These are phyloP conservation scores for Oophaga pumilio DNA, from an alignment of 2,113 vertebrate genomes.

Conservation along the genomic window DNA sequence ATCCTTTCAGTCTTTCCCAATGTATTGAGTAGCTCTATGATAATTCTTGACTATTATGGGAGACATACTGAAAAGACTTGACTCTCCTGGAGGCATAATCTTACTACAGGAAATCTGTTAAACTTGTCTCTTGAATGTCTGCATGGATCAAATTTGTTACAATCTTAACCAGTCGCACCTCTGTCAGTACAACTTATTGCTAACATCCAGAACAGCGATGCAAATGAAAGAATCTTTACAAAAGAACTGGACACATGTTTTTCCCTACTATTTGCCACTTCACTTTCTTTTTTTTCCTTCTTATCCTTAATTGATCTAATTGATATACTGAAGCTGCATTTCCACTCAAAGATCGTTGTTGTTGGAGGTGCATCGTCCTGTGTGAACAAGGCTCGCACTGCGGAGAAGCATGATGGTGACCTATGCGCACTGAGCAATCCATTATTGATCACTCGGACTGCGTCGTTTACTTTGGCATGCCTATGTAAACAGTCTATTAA, in stretches of 20 bases:
- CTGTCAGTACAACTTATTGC: constrained; percentile 66
- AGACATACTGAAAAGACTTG: constrained; percentile 80
- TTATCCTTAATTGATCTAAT: constrained; percentile 10
- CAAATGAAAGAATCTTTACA: constrained; percentile 64
- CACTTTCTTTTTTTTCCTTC: not conserved
- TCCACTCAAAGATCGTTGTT: too few relatives aligned
- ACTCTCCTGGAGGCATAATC: constrained; percentile 76
- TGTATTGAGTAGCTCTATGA: constrained; percentile 66
- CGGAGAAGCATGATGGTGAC: too few relatives aligned
- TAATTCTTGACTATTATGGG: constrained; percentile 83
- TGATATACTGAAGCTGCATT: not conserved
- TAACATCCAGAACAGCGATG: constrained; percentile 61
- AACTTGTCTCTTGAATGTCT: constrained; percentile 63
- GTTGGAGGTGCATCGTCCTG: too few relatives aligned
- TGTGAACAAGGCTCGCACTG: too few relatives aligned
- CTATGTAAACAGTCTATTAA: too few relatives aligned
- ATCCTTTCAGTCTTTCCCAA: constrained; percentile 78
- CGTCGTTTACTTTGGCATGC: too few relatives aligned
- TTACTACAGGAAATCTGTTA: constrained; percentile 72
- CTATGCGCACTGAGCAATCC: too few relatives aligned
- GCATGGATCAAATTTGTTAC: constrained; percentile 65
- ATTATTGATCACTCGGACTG: too few relatives aligned
- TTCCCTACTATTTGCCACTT: constrained; percentile 33
- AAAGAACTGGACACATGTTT: constrained; percentile 52
- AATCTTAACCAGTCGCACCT: constrained; percentile 63